A percentile compares a stretch with the other conserved stretches of the same genome.
phyloP scores from a whole-genome alignment of 2,888 invertebrate genomes.

The Fissipunctia ypsillon region DNA sequence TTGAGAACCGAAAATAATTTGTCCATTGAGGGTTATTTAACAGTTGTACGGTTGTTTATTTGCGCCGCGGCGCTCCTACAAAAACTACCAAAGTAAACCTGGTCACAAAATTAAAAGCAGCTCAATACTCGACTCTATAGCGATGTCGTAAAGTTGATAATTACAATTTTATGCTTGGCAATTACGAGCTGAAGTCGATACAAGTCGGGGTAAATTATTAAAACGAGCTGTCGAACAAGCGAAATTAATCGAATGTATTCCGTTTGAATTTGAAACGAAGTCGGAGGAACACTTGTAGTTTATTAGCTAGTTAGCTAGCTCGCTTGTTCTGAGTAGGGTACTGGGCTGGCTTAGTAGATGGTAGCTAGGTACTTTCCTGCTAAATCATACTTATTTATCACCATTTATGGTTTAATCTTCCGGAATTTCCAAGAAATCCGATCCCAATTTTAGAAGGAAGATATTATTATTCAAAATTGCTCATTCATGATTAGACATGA shows the following conservation, averaged over 20 bases:
- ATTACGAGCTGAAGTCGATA: slow-evolving; percentile 70
- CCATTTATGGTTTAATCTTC: slow-evolving; percentile 16
- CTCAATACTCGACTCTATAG: slow-evolving; percentile 69
- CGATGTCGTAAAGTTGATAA: slow-evolving; percentile 67
- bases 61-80: slow-evolving; percentile 72
- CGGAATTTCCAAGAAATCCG: slow-evolving; percentile 7
- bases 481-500: slow-evolving; percentile 24
- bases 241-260: slow-evolving; percentile 86
- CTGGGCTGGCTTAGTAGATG: too few relatives aligned
- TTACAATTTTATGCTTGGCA: slow-evolving; percentile 63
- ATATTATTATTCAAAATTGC: slow-evolving; percentile 28
- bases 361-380: too few relatives aligned
- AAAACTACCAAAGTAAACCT: slow-evolving; percentile 69
- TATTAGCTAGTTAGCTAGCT: slow-evolving; percentile 65
- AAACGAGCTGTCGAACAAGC: slow-evolving; percentile 83
- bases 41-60: slow-evolving; percentile 80
- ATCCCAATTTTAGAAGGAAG: slow-evolving; percentile 31
- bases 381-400: too few relatives aligned
- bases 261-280: slow-evolving; percentile 79
- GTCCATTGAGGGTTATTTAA: slow-evolving; percentile 81
- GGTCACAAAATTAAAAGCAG: slow-evolving; percentile 62
- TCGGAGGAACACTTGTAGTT: slow-evolving; percentile 70
- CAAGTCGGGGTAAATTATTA: slow-evolving; percentile 81
- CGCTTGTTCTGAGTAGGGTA: slow-evolving; percentile 6
- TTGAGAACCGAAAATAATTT: slow-evolving; percentile 77